These are phyloP conservation scores for Calyptomena viridis DNA, from an alignment of 2,113 vertebrate species.

Conservation along the genomic window DNA sequence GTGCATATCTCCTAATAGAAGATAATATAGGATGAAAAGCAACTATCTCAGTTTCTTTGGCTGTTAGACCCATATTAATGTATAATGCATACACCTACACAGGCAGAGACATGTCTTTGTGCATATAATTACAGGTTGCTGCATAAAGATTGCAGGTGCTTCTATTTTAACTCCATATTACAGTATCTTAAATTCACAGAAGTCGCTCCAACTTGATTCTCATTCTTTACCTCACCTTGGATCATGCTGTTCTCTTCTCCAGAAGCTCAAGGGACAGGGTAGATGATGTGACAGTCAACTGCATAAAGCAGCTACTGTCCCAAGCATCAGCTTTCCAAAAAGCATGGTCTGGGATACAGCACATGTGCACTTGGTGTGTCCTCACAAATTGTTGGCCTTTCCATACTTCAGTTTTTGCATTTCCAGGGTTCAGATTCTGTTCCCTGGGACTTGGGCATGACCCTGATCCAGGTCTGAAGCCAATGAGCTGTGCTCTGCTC, in stretches of 20 bases:
- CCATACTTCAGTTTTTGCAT: background rate
- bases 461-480: background rate
- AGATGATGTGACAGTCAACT: background rate
- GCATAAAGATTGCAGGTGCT: background rate
- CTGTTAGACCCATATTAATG: background rate
- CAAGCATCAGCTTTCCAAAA: background rate
- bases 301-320: background rate
- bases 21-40: background rate
- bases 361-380: background rate
- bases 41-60: background rate
- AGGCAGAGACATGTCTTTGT: background rate
- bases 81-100: background rate
- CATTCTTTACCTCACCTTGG: background rate
- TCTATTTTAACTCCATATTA: background rate
- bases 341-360: background rate
- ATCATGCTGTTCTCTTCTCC: background rate
- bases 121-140: background rate
- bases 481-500: accelerated
- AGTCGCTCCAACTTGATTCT: background rate
- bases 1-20: background rate
- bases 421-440: background rate
- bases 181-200: background rate
- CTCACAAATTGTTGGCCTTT: background rate
- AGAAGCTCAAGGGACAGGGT: background rate
- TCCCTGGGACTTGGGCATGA: accelerated